Evolutionary conservation across 2,113 vertebrate genomes (phyloP).

Genomic region (Nerophis ophidion): DNA sequence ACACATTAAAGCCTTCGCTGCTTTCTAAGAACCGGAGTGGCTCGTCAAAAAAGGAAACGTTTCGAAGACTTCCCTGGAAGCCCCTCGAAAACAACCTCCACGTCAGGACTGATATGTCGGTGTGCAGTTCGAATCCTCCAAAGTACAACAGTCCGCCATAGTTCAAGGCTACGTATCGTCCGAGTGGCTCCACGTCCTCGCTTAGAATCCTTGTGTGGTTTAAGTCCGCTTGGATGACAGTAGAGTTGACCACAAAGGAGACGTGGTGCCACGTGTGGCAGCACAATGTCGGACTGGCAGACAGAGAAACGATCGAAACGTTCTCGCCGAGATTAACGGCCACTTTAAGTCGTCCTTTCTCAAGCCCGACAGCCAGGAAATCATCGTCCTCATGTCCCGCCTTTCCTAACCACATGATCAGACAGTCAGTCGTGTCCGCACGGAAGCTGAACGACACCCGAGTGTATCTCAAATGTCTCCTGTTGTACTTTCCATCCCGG

Average conservation of each 20-base stretch:
- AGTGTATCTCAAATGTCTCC: constrained; percentile 70
- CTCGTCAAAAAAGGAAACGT: constrained; percentile 74
- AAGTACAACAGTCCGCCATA: constrained; percentile 77
- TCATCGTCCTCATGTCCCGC: constrained; percentile 78
- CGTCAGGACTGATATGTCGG: constrained; percentile 66
- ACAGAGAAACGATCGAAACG: constrained; percentile 54
- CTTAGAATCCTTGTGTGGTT: constrained; percentile 67
- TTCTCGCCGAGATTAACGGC: constrained; percentile 80
- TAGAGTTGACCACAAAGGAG: constrained; percentile 72
- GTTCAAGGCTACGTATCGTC: constrained; percentile 78
- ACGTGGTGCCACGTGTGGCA: constrained; percentile 71
- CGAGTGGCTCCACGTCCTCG: constrained; percentile 76
- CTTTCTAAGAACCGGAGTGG: constrained; percentile 65
- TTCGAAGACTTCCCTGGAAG: constrained; percentile 79
- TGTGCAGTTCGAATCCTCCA: constrained; percentile 79
- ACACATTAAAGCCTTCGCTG: constrained; percentile 80
- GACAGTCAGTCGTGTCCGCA: constrained; percentile 58
- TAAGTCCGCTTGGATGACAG: constrained; percentile 72
- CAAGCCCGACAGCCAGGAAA: constrained; percentile 78
- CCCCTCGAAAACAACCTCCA: constrained; percentile 73
- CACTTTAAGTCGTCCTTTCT: constrained; percentile 72
- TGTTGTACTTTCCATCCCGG: constrained; percentile 66
- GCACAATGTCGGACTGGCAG: constrained; percentile 51
- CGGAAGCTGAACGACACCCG: constrained; percentile 76
- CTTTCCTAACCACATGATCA: constrained; percentile 81